Conservation (phyloP, 2,888 invertebrate genomes). For the Tachina grossa region DNA sequence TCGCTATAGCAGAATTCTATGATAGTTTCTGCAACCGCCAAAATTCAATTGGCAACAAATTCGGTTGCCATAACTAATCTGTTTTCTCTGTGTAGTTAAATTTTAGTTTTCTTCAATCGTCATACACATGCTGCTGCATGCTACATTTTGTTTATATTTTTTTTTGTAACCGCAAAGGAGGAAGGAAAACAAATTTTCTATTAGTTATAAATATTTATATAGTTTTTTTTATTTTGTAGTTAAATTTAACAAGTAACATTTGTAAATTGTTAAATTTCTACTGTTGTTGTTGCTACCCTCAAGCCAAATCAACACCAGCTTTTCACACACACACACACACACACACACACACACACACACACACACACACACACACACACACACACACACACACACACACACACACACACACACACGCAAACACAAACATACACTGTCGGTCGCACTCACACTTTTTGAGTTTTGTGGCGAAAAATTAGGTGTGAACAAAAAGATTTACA, state of each 20-base stretch:
- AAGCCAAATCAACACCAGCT: constrained; percentile 31
- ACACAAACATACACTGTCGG: neutral
- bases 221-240: constrained; percentile 33
- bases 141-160: neutral
- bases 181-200: constrained; percentile 43
- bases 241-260: constrained; percentile 59
- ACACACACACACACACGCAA: neutral
- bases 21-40: too few species aligned
- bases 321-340: neutral
- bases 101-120: constrained; percentile 3
- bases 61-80: too few species aligned
- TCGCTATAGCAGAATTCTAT: too few species aligned
- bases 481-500: neutral
- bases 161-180: constrained; percentile 36
- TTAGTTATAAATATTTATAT: constrained; percentile 29
- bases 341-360: neutral
- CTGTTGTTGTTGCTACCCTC: constrained; percentile 6
- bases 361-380: neutral
- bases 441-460: neutral
- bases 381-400: neutral
- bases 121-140: constrained; percentile 18
- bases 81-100: too few species aligned
- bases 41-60: too few species aligned
- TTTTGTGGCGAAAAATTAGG: constrained; percentile 22
- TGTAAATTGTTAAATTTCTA: constrained; percentile 48